A percentile compares a stretch with the other conserved stretches of the same genome.
phyloP scores from a whole-genome alignment of 2,888 invertebrate genomes.

The Mystacides longicornis region DNA sequence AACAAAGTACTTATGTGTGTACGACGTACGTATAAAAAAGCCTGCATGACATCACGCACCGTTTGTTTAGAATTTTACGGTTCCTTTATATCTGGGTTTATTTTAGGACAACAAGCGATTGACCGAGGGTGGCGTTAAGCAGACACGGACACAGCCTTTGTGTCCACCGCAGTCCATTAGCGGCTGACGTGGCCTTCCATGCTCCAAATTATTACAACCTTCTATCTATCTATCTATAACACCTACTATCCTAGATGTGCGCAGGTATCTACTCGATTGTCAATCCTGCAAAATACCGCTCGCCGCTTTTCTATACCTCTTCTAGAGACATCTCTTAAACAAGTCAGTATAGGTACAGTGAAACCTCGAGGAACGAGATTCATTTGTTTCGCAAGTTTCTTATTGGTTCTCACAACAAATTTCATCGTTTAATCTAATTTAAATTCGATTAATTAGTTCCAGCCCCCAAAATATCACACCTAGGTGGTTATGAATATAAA shows the following conservation, averaged over 20 bases:
- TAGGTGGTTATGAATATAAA: too few relatives aligned
- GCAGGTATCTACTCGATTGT: slow-evolving; percentile 1
- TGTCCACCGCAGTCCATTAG: neutral
- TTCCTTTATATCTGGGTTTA: neutral
- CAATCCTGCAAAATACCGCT: neutral
- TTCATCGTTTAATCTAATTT: too few relatives aligned
- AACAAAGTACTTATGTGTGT: too few relatives aligned
- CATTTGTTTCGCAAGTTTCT: too few relatives aligned
- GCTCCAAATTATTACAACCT: slow-evolving; percentile 8
- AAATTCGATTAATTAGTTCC: too few relatives aligned
- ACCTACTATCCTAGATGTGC: slow-evolving; percentile 3
- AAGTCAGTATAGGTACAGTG: too few relatives aligned
- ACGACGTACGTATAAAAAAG: too few relatives aligned
- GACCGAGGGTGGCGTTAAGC: neutral
- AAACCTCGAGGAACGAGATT: too few relatives aligned
- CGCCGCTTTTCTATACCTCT: neutral
- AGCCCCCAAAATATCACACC: too few relatives aligned
- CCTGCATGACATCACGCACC: neutral
- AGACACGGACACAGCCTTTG: neutral
- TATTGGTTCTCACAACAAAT: too few relatives aligned
- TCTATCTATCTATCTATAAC: too few relatives aligned
- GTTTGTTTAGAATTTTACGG: neutral
- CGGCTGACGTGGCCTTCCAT: neutral
- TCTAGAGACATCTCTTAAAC: too few relatives aligned
- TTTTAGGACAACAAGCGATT: slow-evolving; percentile 1